These are phyloP conservation scores for Cydia amplana DNA, from an alignment of 1,140 invertebrate species.

Conservation along the genomic window DNA sequence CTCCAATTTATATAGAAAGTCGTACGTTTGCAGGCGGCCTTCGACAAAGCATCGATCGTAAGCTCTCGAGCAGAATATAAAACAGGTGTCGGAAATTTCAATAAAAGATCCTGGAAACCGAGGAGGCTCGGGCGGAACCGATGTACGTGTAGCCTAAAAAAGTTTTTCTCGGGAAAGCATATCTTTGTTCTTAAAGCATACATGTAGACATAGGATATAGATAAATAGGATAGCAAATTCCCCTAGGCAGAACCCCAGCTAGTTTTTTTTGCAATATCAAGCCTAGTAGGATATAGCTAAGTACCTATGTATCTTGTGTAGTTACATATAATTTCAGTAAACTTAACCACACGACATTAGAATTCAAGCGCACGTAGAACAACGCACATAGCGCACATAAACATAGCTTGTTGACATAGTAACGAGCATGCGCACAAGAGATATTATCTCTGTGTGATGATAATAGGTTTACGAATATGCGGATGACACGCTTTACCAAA, in stretches of 20 bases:
- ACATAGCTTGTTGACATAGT: constrained; percentile 69
- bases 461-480: constrained; percentile 58
- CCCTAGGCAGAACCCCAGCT: not conserved
- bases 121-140: not conserved
- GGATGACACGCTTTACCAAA: constrained; percentile 30
- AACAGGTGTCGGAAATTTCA: constrained; percentile 27
- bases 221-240: not conserved
- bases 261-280: not conserved
- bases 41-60: constrained; percentile 16
- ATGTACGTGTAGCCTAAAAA: not conserved
- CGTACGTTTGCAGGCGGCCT: not conserved
- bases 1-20: not conserved
- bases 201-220: not conserved
- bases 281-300: not conserved
- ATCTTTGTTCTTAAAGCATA: not conserved
- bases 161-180: not conserved
- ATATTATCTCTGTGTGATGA: constrained; percentile 55
- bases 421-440: constrained; percentile 66
- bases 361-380: constrained; percentile 11
- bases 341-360: not conserved
- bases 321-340: not conserved
- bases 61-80: constrained; percentile 23
- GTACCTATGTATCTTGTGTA: too few species aligned
- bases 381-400: constrained; percentile 32
- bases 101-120: constrained; percentile 2